These are phyloP conservation scores for Cristatella mucedo DNA, from an alignment of 2,888 invertebrate genomes.

Conservation along the genomic window DNA sequence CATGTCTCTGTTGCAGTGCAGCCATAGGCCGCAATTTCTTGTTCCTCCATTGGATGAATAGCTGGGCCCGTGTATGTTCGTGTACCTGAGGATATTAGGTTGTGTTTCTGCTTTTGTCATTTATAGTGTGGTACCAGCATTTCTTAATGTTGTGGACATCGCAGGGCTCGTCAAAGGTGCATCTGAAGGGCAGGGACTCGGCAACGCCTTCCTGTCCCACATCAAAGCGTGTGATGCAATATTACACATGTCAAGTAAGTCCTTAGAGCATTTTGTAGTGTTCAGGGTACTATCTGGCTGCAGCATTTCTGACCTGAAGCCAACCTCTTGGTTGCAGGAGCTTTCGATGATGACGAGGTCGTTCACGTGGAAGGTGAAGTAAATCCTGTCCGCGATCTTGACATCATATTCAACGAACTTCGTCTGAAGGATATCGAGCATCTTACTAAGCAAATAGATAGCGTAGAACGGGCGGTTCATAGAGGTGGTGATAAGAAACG, in stretches of 20 bases:
- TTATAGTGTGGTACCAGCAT: constrained; percentile 89
- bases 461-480: constrained; percentile 54
- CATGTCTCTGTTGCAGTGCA: no score
- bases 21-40: no score
- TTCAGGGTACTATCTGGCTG: no score
- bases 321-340: constrained; percentile 49
- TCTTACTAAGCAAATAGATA: constrained; percentile 62
- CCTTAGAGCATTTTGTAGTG: neutral
- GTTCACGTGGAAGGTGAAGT: constrained; percentile 97
- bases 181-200: constrained; percentile 89
- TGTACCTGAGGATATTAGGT: no score
- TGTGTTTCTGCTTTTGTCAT: constrained; percentile 17
- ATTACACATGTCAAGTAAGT: constrained; percentile 87
- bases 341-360: constrained; percentile 92
- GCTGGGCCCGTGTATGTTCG: no score
- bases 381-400: constrained; percentile 85
- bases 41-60: no score
- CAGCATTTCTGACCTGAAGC: no score
- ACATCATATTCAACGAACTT: constrained; percentile 86
- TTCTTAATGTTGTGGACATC: constrained; percentile 90
- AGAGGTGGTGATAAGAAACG: constrained; percentile 81
- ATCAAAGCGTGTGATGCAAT: constrained; percentile 96
- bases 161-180: constrained; percentile 96
- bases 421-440: constrained; percentile 84
- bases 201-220: constrained; percentile 95